Evolutionary conservation across 2,113 vertebrate species (phyloP), one percentile per base, ranked within the genome.

Genomic region (Lycaon pictus): DNA sequence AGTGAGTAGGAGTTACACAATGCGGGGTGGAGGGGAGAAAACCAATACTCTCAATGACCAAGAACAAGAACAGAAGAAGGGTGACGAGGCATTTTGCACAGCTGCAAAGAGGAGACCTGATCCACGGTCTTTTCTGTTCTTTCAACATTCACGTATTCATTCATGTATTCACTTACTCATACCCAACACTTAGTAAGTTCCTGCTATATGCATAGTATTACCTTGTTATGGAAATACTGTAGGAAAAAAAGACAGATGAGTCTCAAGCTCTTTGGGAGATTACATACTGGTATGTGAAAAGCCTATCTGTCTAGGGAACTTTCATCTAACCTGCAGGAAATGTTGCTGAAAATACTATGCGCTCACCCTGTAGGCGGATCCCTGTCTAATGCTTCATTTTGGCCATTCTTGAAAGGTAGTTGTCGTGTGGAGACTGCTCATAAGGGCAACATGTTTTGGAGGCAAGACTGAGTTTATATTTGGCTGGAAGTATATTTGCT

Each of bases 391-490:
- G 60, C 22, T 93, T 87, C 86, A 48, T 83, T 95, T 90, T 8
- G 67, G 67, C 27, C 17, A 29, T 58, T 86, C 56, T 56, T 43
- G n/a, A 63, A 86, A 85, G 11, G 22, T 19, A 74, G 25, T 16
- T 51, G 22, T 93, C 13, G 77, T 84, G 3, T 60, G 23, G 71
- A 13, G 16, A 92, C 27, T 67, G 67, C 35, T 92, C 15, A 20
- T 60, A 25, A 93, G 83, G 35, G 15, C 58, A 76, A 79, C 32
- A 74, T 43, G 11, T 88, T 92, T 81, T 80, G 37, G 80, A 95
- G 60, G 7, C 9, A 92, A 94, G 77, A 65, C 9, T 94, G 48
- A 91, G 67, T 69, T 79, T 62, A 35, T 48, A 80, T 67, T 96
- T 83, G 55, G 43, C 22, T 25, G 12, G 48, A 85, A 92, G 22